Evolutionary conservation across 2,113 vertebrate species (phyloP).

Genomic region (Sylvicapra grimmia): DNA sequence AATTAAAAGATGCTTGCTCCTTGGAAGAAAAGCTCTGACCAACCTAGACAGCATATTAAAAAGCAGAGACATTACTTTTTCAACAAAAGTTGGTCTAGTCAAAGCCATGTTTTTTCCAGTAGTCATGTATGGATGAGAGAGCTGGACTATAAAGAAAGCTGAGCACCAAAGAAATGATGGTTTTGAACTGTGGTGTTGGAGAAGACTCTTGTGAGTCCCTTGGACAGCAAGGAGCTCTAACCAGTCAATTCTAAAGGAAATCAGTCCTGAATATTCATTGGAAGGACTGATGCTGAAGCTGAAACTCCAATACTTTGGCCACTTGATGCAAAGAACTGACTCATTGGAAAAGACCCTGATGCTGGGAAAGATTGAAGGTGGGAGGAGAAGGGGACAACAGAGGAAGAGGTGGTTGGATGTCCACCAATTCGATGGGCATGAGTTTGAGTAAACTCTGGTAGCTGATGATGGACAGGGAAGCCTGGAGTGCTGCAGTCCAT

Average conservation of each 20-base stretch:
- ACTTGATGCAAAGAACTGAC: not conserved
- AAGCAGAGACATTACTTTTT: no score
- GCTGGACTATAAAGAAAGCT: no score
- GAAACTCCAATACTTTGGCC: not conserved
- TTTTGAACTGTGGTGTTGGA: no score
- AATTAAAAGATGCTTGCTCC: no score
- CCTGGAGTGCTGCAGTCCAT: accelerated
- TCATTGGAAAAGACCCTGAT: not conserved
- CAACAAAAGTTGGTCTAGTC: no score
- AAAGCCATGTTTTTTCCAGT: no score
- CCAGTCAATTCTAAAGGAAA: not conserved
- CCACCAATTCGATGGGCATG: not conserved
- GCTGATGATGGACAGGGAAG: not conserved
- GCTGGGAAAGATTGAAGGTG: not conserved
- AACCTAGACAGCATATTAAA: no score
- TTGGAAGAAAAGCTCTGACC: no score
- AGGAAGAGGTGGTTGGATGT: not conserved
- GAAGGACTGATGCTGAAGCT: not conserved
- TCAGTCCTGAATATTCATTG: not conserved
- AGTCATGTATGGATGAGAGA: no score
- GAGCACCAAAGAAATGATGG: no score
- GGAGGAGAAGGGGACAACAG: not conserved
- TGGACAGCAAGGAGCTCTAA: not conserved
- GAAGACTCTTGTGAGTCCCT: no score
- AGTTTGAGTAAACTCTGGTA: not conserved